A percentile compares a stretch with the other conserved stretches of the same genome.
Conservation (phyloP, 2,888 invertebrate species). For the Agriopis leucophaearia region DNA sequence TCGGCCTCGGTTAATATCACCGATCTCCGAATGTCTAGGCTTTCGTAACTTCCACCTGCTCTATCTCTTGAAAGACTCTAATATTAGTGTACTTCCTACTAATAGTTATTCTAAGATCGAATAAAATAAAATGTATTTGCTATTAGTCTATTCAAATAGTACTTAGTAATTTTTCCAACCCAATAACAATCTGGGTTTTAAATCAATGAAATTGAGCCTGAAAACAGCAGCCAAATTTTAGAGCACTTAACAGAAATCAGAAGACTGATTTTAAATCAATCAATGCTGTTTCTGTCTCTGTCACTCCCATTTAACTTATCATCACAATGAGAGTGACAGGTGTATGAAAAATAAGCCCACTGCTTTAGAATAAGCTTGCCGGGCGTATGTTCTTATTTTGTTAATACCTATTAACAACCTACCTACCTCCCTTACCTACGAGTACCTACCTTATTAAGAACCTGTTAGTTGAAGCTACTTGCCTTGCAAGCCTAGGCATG, state of each 20-base stretch:
- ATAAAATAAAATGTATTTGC: not conserved
- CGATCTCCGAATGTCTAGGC: not conserved
- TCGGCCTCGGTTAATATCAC: constrained; percentile 17
- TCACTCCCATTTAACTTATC: no score
- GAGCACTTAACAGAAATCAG: no score
- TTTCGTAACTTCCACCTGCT: constrained; percentile 25
- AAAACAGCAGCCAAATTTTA: no score
- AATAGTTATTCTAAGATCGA: not conserved
- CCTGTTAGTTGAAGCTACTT: constrained; percentile 7
- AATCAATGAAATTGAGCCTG: no score
- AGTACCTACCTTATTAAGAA: not conserved
- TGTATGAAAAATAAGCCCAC: no score
- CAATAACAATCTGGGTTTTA: no score
- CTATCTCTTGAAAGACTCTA: not conserved
- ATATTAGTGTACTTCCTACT: not conserved
- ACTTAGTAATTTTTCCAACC: no score
- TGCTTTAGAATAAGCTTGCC: not conserved
- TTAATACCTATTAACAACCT: no score
- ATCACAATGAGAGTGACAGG: no score
- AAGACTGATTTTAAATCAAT: no score
- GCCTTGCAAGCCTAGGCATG: constrained; percentile 24
- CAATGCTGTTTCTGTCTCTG: no score
- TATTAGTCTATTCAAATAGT: not conserved
- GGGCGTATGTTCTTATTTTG: not conserved
- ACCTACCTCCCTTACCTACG: no score